A percentile compares a stretch with the other conserved stretches of the same genome.
Evolutionary conservation across 2,113 vertebrate species (phyloP).

Genomic region (western clawed frog (Xenopus tropicalis)): DNA sequence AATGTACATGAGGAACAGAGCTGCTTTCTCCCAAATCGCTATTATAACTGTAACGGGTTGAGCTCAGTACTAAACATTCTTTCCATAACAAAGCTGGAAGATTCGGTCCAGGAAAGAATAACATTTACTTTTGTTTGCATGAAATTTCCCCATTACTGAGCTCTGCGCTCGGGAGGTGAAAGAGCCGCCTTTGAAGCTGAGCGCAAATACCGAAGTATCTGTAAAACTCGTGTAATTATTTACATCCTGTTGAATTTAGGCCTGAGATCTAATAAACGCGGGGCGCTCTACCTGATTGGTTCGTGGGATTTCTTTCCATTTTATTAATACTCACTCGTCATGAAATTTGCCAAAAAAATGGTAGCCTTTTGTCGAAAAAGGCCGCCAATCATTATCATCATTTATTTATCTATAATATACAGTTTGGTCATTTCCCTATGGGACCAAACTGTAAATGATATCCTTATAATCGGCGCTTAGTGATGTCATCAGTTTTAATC

Average conservation of each 20-base stretch:
- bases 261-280: conserved; percentile 4
- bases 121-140: conserved; percentile 30
- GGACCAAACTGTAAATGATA: too few relatives aligned
- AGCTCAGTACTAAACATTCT: conserved; percentile 13
- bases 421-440: too few relatives aligned
- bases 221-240: conserved; percentile 17
- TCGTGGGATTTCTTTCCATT: conserved; percentile 16
- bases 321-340: background rate
- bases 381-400: too few relatives aligned
- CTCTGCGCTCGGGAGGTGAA: conserved; percentile 20
- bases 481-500: too few relatives aligned
- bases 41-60: too few relatives aligned
- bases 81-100: conserved; percentile 15
- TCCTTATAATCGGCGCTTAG: too few relatives aligned
- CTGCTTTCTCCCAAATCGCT: too few relatives aligned
- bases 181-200: background rate
- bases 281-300: background rate
- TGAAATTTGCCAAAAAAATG: too few relatives aligned
- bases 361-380: too few relatives aligned
- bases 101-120: conserved; percentile 17
- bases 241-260: conserved; percentile 27
- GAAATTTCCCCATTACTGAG: conserved; percentile 18
- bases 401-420: too few relatives aligned
- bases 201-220: conserved; percentile 4
- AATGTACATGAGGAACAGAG: too few relatives aligned